A percentile compares a stretch with the other conserved stretches of the same genome.
These are phyloP conservation scores for Siniperca obscura DNA, from an alignment of 2,797 vertebrate species.

Conservation along the genomic window DNA sequence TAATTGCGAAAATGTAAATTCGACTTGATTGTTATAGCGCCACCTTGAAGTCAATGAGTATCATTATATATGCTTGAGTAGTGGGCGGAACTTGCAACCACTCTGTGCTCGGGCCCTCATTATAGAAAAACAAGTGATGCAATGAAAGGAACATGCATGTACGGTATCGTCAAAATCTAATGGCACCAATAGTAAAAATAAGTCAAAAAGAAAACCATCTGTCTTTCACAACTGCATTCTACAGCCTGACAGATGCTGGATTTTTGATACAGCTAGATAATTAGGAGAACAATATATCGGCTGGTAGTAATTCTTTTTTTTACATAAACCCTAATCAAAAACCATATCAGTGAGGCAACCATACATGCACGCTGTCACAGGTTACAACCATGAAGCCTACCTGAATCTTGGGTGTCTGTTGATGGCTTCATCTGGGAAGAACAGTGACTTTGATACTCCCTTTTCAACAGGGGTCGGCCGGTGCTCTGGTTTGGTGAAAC, in stretches of 20 bases:
- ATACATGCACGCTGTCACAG: background rate
- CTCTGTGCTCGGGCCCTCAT: too few relatives aligned
- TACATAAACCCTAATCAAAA: too few relatives aligned
- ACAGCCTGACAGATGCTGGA: background rate
- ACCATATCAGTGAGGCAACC: background rate
- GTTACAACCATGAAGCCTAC: slow-evolving; percentile 70
- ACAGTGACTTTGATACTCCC: slow-evolving; percentile 95
- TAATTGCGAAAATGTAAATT: too few relatives aligned
- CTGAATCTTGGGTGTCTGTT: slow-evolving; percentile 96
- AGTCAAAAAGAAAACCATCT: background rate
- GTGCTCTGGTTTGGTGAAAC: slow-evolving; percentile 92
- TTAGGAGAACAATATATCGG: too few relatives aligned
- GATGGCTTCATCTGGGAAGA: slow-evolving; percentile 98
- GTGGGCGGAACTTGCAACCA: too few relatives aligned
- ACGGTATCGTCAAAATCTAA: background rate
- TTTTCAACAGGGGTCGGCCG: slow-evolving; percentile 91
- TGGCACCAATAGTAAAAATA: background rate
- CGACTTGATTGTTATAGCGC: too few relatives aligned
- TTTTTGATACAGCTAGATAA: too few relatives aligned
- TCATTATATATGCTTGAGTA: too few relatives aligned
- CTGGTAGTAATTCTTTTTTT: too few relatives aligned
- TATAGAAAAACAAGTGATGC: background rate
- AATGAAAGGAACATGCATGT: background rate
- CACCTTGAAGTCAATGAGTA: too few relatives aligned
- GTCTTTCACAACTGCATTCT: background rate